Base-by-base conservation (phyloP, 2,113 vertebrate species). In the Tylochromis polylepis region DNA sequence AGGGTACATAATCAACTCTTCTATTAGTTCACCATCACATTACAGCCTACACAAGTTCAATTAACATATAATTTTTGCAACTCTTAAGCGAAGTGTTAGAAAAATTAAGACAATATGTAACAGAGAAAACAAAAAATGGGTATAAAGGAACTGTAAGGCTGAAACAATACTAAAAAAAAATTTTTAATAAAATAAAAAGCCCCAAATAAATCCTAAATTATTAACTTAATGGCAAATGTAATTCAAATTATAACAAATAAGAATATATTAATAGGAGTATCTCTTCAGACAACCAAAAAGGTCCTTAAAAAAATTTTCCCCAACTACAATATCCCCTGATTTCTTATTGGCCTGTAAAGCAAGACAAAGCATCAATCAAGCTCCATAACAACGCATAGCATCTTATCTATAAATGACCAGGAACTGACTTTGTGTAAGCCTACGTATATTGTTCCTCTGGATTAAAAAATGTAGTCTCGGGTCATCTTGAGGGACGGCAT, bases 401-500 rank as follows among this genome's bases (percentile, higher is more conserved):
- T 77, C 56, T 62, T 18, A 4, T 77, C 84, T 88, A 77, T 5
- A 29, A 78, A 24, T 16, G 24, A 22, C 29, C 80, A 38, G 79
- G 59, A 46, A 34, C 38, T 3, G 70, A 86, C 38, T 85, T 81
- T 36, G 72, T 29, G 62, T 56, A 77, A 67, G 84, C 88, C 75
- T 22, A n/a, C 9, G 53, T 43, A 53, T 14, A 38, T 14, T 36
- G 12, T 20, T 92, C 70, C 18, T 29, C 38, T 29, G 6, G 92
- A 94, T 98, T 94, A 99, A 91, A 99, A 99, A 20, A 99, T 95
- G 38, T 99, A 99, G 95, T 99, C 97, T 20, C 97, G 97, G 72
- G 98, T 98, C 93, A 98, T 98, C 92, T 99, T 99, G 83, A 99
- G 96, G 79, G 99, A 99, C 81, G 99, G 98, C 99, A 99, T 99